These are phyloP conservation scores for Ditula angustiorana DNA, from an alignment of 2,888 invertebrate genomes.

Conservation along the genomic window DNA sequence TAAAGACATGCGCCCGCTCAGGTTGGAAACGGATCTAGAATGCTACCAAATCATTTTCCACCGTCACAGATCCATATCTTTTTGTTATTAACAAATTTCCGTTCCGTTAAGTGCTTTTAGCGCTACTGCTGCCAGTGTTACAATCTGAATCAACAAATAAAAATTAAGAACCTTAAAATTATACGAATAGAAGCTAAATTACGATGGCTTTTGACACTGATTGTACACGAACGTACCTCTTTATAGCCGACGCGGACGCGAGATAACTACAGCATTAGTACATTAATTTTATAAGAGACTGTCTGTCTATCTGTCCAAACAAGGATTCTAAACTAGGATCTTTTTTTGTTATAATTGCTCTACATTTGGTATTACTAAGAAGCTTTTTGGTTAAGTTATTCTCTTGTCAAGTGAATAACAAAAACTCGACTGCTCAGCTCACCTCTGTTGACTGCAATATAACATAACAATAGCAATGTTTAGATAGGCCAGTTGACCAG, in stretches of 20 bases:
- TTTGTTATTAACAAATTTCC: constrained; percentile 40
- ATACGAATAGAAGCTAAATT: background rate
- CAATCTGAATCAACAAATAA: too few species aligned
- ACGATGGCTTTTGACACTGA: background rate
- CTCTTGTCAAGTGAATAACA: too few species aligned
- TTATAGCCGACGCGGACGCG: constrained; percentile 5
- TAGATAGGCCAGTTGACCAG: too few species aligned
- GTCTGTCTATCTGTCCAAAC: background rate
- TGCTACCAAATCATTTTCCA: constrained; percentile 19
- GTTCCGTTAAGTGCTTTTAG: constrained; percentile 41
- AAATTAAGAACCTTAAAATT: background rate
- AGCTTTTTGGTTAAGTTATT: too few species aligned
- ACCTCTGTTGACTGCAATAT: too few species aligned
- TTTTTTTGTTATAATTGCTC: background rate
- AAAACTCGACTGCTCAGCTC: too few species aligned
- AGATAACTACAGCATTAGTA: constrained; percentile 19
- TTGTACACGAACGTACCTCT: too few species aligned
- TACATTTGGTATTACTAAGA: too few species aligned
- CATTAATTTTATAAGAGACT: constrained; percentile 1
- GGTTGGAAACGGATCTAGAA: constrained; percentile 13
- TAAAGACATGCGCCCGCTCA: too few species aligned
- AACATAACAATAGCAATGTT: too few species aligned
- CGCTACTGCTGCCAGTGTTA: constrained; percentile 24
- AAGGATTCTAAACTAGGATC: background rate
- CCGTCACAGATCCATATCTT: constrained; percentile 24